phyloP scores from a whole-genome alignment of 2,797 vertebrate genomes.

The Gobio occitaniae region DNA sequence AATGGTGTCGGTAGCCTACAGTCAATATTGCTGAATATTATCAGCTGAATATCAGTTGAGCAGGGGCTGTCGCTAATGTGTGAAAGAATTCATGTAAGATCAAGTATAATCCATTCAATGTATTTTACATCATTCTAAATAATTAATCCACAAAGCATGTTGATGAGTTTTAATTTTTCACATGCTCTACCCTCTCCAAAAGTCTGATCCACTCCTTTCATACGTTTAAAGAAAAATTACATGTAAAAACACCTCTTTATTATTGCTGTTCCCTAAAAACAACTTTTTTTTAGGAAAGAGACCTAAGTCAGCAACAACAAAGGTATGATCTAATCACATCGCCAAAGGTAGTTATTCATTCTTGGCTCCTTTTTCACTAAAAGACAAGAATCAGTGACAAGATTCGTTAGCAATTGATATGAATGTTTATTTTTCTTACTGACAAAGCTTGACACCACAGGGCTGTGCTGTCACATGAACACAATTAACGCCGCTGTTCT shows the following conservation, averaged over 20 bases:
- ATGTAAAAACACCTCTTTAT: neutral
- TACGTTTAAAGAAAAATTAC: neutral
- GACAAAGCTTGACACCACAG: conserved; percentile 31
- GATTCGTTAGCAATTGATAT: conserved; percentile 1
- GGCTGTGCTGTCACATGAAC: conserved; percentile 44
- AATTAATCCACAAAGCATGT: neutral
- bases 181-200: neutral
- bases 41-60: neutral
- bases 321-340: neutral
- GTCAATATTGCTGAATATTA: neutral
- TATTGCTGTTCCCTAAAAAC: neutral
- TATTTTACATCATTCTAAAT: too few species aligned
- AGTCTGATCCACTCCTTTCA: neutral
- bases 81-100: neutral
- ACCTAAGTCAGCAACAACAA: neutral
- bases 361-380: conserved; percentile 1
- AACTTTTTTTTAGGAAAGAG: neutral
- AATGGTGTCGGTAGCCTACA: neutral
- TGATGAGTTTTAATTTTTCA: neutral
- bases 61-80: neutral
- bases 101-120: neutral
- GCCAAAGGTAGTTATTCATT: neutral
- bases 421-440: conserved; percentile 33
- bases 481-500: conserved; percentile 35
- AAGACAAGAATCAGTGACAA: conserved; percentile 7